Evolutionary conservation across 2,113 vertebrate genomes (phyloP), one percentile per base, ranked within the genome.

Genomic region (Leuciscus idus): DNA sequence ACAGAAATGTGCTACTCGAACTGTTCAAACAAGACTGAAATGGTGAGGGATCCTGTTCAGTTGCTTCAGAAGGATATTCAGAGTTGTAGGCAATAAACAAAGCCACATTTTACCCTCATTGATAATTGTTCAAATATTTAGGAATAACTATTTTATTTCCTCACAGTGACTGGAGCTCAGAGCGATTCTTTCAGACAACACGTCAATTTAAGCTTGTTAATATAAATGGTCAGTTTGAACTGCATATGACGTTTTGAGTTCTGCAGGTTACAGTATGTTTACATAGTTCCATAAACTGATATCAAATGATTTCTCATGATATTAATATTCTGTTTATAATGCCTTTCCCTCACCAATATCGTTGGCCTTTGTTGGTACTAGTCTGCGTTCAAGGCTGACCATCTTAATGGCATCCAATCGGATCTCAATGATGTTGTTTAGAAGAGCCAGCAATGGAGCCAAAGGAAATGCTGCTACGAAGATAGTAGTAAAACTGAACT

Each of bases 361-460:
- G 93, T 98, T 99, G 92, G 97, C 96, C 92, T 97, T 96, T 76
- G 96, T 97, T 84, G 97, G 97, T 93, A 99, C 94, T 66, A 97
- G 96, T 76, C 98, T 95, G 81, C 96, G 96, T 96, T 97, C 99
- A 88, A 98, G 96, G n/a, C 97, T 97, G 86, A 99, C 96, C 91
- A 99, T 99, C 93, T 99, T 99, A 91, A 98, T 99, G 46, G 98
- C 98, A 57, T 99, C 98, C 61, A 99, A 94, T 52, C 98, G 96
- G 83, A 99, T 99, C 95, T 99, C 98, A 57, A 99, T 98, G 79
- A 99, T 94, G 90, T 99, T 99, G 92, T 99, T 99, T 90, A 99
- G 94, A 94, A 99, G 95, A 84, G 97, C 98, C 84, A 98, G 92
- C 70, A 99, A 96, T 0, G 98, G 98, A 85, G 98, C 98, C 91